Conservation (phyloP, 2,888 invertebrate genomes). For the Steinernema scapterisci region DNA sequence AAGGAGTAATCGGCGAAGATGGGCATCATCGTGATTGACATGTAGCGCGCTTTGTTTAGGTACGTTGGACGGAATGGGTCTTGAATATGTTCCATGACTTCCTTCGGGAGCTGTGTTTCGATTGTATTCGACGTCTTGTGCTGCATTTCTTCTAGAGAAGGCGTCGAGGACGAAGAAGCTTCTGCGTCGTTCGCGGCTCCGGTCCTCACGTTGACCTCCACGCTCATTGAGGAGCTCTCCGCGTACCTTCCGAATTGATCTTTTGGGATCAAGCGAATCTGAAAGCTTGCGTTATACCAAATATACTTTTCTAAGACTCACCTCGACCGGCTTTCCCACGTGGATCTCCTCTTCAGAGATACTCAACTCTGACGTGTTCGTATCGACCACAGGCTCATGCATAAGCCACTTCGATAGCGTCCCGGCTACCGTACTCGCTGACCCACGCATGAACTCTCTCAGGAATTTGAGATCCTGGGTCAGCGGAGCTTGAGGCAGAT, state of each 20-base stretch:
- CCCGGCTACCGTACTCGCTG: conserved; percentile 84
- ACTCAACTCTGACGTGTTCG: conserved; percentile 75
- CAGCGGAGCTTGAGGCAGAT: conserved; percentile 41
- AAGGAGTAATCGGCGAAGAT: conserved; percentile 80
- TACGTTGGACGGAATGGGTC: conserved; percentile 61
- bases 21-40: conserved; percentile 93
- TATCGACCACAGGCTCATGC: conserved; percentile 88
- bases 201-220: conserved; percentile 68
- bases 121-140: conserved; percentile 6
- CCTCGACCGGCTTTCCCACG: conserved; percentile 52
- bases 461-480: conserved; percentile 71
- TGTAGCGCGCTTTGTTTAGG: conserved; percentile 73
- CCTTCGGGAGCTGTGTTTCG: conserved; percentile 4
- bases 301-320: conserved; percentile 11
- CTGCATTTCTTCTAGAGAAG: conserved; percentile 3
- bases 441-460: conserved; percentile 77
- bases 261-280: conserved; percentile 80
- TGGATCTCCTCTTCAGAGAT: conserved; percentile 43
- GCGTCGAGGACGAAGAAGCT: neutral
- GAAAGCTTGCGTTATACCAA: conserved; percentile 48
- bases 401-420: conserved; percentile 91
- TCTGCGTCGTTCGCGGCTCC: neutral
- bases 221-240: conserved; percentile 82
- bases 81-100: conserved; percentile 27
- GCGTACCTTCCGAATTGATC: conserved; percentile 92